Conservation (phyloP, 2,797 vertebrate species). For the Macropus fuliginosus region DNA sequence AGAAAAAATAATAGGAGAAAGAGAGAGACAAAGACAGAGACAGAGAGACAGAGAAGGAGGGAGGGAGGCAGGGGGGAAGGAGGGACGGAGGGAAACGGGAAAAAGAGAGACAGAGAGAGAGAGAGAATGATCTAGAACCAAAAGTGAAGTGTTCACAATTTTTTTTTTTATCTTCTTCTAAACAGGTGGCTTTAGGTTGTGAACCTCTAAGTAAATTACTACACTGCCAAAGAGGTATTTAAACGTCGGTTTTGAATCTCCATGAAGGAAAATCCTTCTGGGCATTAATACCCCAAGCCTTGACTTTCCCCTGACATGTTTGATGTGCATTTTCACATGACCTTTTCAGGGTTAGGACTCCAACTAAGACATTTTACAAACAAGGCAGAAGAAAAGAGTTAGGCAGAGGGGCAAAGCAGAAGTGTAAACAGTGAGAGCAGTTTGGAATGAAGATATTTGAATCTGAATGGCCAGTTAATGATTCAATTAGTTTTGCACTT, state of each 20-base stretch:
- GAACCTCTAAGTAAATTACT: constrained; percentile 41
- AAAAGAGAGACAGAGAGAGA: neutral
- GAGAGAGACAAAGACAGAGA: neutral
- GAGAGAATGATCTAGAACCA: neutral
- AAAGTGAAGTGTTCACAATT: neutral
- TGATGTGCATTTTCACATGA: constrained; percentile 84
- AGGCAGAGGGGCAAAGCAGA: constrained; percentile 81
- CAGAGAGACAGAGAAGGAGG: neutral
- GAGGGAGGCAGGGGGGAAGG: neutral
- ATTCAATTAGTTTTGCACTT: constrained; percentile 89
- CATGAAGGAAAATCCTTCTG: constrained; percentile 37
- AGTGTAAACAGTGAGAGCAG: constrained; percentile 82
- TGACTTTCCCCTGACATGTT: constrained; percentile 67
- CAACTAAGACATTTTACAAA: constrained; percentile 85
- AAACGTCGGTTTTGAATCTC: constrained; percentile 48
- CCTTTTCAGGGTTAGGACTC: constrained; percentile 73
- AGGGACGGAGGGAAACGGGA: neutral
- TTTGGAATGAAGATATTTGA: constrained; percentile 87
- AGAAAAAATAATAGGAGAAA: too few species aligned
- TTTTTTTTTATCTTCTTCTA: neutral
- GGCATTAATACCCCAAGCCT: constrained; percentile 34
- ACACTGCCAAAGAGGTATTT: constrained; percentile 16
- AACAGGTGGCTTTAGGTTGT: constrained; percentile 30
- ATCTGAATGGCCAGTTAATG: constrained; percentile 90
- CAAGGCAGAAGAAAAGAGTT: constrained; percentile 81